Conservation (phyloP, 2,888 invertebrate species). For the Myopa tessellatipennis region DNA sequence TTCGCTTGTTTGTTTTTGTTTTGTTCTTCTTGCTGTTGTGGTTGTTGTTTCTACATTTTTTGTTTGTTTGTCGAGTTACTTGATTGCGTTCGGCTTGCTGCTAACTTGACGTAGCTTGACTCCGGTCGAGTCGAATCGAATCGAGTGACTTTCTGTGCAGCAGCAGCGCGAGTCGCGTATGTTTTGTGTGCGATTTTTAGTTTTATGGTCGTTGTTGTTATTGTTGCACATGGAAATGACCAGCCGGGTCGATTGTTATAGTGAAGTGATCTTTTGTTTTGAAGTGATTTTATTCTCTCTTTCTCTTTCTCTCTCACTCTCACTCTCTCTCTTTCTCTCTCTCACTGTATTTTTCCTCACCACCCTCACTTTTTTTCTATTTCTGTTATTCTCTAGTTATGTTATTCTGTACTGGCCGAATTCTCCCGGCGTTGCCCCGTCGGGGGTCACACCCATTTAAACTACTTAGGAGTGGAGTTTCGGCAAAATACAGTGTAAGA, state of each 20-base stretch:
- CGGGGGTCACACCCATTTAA: too few relatives aligned
- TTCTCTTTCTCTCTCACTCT: background rate
- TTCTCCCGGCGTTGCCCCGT: too few relatives aligned
- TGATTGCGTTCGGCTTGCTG: conserved; percentile 26
- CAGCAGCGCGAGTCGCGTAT: conserved; percentile 27
- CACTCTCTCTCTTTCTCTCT: background rate
- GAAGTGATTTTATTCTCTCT: conserved; percentile 19
- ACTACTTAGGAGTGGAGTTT: too few relatives aligned
- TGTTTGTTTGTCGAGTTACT: conserved; percentile 37
- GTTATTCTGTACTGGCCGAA: too few relatives aligned
- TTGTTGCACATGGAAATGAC: conserved; percentile 34
- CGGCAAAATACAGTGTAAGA: too few relatives aligned
- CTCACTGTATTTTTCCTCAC: background rate
- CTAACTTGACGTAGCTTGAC: conserved; percentile 44
- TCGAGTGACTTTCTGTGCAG: conserved; percentile 25
- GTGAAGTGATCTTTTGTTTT: conserved; percentile 26
- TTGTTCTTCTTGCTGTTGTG: conserved; percentile 41
- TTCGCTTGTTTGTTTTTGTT: conserved; percentile 14
- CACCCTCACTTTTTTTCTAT: background rate
- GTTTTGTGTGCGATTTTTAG: conserved; percentile 11
- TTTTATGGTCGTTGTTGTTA: background rate
- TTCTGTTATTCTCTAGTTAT: too few relatives aligned
- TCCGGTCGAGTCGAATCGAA: conserved; percentile 29
- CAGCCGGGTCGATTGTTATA: conserved; percentile 16
- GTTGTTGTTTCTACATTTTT: conserved; percentile 26